phyloP scores from a whole-genome alignment of 1,140 invertebrate genomes.

The Bombus sibiricus region DNA sequence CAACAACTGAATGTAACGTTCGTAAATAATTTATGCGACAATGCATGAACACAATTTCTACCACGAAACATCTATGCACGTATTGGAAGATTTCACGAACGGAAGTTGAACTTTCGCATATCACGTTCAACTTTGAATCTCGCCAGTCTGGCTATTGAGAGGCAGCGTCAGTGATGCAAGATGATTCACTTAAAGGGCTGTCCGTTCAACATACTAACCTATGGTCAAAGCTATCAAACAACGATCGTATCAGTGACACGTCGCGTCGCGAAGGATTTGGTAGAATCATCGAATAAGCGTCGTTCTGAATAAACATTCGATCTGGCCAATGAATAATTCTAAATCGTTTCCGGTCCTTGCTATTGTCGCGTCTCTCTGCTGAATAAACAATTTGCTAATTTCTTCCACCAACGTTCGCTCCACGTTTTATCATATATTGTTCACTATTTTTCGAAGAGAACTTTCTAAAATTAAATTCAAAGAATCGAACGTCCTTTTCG shows the following conservation, averaged over 20 bases:
- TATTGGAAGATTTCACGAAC: not conserved
- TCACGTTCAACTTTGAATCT: constrained; percentile 21
- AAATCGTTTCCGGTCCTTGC: not conserved
- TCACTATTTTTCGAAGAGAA: not conserved
- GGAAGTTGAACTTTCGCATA: constrained; percentile 16
- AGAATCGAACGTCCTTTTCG: not conserved
- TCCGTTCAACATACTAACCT: not conserved
- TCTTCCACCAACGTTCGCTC: not conserved
- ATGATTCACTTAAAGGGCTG: constrained; percentile 31
- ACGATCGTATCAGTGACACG: not conserved
- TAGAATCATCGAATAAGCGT: not conserved
- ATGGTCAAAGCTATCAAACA: constrained; percentile 28
- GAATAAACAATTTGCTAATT: not conserved
- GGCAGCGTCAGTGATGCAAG: constrained; percentile 30
- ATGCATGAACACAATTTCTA: not conserved
- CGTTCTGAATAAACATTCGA: constrained; percentile 30
- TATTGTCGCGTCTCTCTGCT: not conserved
- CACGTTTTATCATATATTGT: not conserved
- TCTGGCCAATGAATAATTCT: constrained; percentile 35
- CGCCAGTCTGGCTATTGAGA: not conserved
- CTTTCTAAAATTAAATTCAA: not conserved
- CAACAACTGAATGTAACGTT: not conserved
- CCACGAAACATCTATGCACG: not conserved
- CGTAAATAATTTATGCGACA: not conserved
- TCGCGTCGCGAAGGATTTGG: not conserved